Evolutionary conservation across 2,797 vertebrate species (phyloP), one percentile per base, ranked within the genome.

Genomic region (Helarctos malayanus): DNA sequence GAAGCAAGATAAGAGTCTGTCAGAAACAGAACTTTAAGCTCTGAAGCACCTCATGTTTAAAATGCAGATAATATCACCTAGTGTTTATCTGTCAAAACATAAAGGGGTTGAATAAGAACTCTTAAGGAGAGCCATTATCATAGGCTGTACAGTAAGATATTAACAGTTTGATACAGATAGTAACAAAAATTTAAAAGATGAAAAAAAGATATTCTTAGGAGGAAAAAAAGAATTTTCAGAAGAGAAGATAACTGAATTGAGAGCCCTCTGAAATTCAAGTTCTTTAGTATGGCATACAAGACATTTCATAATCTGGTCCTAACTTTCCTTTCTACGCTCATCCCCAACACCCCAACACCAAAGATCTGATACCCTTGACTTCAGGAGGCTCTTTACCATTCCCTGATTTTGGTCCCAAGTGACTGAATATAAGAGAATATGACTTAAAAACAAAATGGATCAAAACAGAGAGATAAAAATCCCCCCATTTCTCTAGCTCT

Each of bases 391-490:
- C 83, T 49, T 80, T 38, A 79, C 45, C 32, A 96, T 61, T 84
- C 35, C 73, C 38, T 82, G 68, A 78, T 68, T 94, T 71, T 92
- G 54, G 47, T 59, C 25, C 45, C 71, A 84, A 85, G 41, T 68
- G 41, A 85, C 56, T 81, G 1, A 90, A 96, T 84, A 92, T 92
- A 94, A 84, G 32, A 15, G 10, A 95, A 87, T 35, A 35, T 19
- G 11, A 96, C 71, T 93, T 92, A 83, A 92, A 88, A 14, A 23
- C 27, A 79, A 79, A 79, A 88, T n/a, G 19, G 10, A 87, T 75
- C 89, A 92, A 95, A 88, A 91, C 32, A 97, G 45, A 92, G 25
- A 83, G 73, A 82, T 27, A 25, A 95, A 91, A 96, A 76, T 47
- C 7, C 11, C 19, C 52, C 69, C 71, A 27, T 54, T 76, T 89